phyloP scores from a whole-genome alignment of 2,113 vertebrate species.

The Macroglossus sobrinus region DNA sequence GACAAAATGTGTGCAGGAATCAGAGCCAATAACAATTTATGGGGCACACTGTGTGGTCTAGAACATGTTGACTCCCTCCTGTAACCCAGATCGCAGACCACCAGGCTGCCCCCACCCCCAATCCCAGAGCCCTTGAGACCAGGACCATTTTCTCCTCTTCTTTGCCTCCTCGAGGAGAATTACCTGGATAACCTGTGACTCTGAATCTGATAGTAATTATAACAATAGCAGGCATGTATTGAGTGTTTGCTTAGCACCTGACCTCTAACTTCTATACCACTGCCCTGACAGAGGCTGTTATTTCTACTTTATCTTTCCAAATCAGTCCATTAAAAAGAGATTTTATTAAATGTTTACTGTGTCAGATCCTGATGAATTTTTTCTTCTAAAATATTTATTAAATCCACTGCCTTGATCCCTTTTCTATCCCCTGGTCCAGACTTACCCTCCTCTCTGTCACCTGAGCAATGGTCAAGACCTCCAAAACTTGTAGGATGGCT shows the following conservation, averaged over 20 bases:
- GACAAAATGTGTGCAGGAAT: neutral
- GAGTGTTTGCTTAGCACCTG: neutral
- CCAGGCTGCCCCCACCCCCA: neutral
- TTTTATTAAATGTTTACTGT: neutral
- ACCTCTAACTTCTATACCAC: neutral
- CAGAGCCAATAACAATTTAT: neutral
- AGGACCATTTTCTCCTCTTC: neutral
- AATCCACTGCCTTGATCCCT: neutral
- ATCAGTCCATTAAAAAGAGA: neutral
- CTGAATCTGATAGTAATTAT: neutral
- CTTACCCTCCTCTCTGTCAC: neutral
- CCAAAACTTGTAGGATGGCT: neutral
- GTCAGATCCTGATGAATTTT: neutral
- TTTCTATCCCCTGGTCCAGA: neutral
- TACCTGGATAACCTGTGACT: neutral
- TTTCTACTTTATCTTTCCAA: neutral
- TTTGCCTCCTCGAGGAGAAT: neutral
- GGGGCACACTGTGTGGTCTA: neutral
- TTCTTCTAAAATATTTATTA: neutral
- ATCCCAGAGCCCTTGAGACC: neutral
- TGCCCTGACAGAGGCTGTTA: neutral
- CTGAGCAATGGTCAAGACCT: neutral
- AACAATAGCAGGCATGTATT: neutral
- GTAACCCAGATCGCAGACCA: neutral
- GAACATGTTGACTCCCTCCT: fast-evolving